Percentiles rank a stretch among this genome's conserved stretches.
Conservation (phyloP, 2,797 vertebrate species). For the Heteromormyrus szaboi region DNA sequence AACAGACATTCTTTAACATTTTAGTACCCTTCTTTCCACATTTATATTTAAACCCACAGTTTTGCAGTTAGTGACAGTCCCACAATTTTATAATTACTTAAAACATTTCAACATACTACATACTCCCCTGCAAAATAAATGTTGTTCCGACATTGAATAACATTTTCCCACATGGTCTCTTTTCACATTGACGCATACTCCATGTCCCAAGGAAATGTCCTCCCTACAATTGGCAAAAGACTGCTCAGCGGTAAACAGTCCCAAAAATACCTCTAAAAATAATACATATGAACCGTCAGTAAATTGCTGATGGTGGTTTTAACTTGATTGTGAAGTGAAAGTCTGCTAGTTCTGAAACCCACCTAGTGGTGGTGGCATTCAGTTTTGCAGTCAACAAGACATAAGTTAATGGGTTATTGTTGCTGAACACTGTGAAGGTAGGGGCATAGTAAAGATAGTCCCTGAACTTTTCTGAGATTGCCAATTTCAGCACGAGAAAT, state of each 20-base stretch:
- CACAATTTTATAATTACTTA: not conserved
- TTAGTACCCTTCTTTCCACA: too few relatives aligned
- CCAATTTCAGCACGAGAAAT: not conserved
- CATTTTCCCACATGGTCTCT: not conserved
- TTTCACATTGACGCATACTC: not conserved
- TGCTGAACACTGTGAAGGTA: not conserved
- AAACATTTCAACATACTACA: not conserved
- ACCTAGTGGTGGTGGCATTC: not conserved
- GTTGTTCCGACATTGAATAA: not conserved
- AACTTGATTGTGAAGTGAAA: slow-evolving; percentile 19
- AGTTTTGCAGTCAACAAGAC: not conserved
- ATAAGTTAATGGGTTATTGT: not conserved
- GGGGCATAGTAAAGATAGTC: slow-evolving; percentile 1
- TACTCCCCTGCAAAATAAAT: not conserved
- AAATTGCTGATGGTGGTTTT: not conserved
- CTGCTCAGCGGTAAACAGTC: not conserved
- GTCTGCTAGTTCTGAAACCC: slow-evolving; percentile 17
- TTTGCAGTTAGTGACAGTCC: too few relatives aligned
- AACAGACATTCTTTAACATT: too few relatives aligned
- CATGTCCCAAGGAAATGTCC: not conserved
- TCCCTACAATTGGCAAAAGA: not conserved
- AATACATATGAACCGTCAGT: not conserved
- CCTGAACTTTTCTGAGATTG: not conserved
- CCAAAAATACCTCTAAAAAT: not conserved
- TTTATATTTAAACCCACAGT: too few relatives aligned